Conservation (phyloP, 2,797 vertebrate species). For the Cygnus olor region DNA sequence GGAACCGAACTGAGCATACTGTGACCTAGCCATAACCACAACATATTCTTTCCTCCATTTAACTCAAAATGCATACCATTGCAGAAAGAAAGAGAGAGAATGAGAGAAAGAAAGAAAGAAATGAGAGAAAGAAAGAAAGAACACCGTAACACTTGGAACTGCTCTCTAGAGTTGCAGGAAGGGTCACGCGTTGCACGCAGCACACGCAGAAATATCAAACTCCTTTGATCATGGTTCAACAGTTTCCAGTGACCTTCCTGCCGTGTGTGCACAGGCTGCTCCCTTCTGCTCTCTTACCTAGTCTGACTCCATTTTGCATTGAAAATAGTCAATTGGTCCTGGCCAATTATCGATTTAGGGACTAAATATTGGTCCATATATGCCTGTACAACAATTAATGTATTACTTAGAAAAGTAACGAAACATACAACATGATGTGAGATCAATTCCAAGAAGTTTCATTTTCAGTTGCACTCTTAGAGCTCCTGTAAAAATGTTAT, state of each 20-base stretch:
- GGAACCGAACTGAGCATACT: not conserved
- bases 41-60: not conserved
- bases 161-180: not conserved
- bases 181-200: not conserved
- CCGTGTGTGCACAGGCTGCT: not conserved
- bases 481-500: not conserved
- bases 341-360: not conserved
- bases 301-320: not conserved
- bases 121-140: too few relatives aligned
- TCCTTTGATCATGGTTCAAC: not conserved
- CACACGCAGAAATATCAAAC: not conserved
- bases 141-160: not conserved
- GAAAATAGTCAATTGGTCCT: not conserved
- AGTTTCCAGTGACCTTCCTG: constrained; percentile 1
- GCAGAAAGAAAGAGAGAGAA: not conserved
- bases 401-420: not conserved
- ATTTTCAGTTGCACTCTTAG: not conserved
- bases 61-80: not conserved
- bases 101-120: not conserved
- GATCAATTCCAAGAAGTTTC: not conserved
- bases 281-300: not conserved
- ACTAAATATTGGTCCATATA: not conserved
- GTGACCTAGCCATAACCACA: not conserved
- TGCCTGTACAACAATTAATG: not conserved
- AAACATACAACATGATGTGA: not conserved